These are phyloP conservation scores for Lithosia quadra DNA, from an alignment of 2,888 invertebrate genomes.

Conservation along the genomic window DNA sequence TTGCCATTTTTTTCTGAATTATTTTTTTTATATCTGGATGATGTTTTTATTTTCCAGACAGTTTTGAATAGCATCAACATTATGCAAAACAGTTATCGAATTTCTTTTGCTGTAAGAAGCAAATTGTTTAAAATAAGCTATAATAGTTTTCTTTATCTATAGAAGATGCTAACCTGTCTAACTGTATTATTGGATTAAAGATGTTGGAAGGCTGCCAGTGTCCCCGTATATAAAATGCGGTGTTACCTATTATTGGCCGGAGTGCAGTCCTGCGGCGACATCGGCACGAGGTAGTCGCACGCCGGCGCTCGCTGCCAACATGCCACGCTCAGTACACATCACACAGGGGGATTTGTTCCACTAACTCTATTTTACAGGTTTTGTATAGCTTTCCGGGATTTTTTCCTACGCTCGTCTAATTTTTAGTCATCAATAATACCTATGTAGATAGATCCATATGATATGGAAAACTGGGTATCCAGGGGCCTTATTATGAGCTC, in stretches of 20 bases:
- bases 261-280: conserved; percentile 75
- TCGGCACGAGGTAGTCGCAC: conserved; percentile 85
- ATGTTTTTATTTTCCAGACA: not conserved
- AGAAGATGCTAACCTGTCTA: not conserved
- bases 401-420: conserved; percentile 12
- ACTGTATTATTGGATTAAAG: not conserved
- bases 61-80: not conserved
- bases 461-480: not conserved
- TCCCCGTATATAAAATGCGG: conserved; percentile 46
- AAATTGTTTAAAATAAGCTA: too few relatives aligned
- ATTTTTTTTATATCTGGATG: not conserved
- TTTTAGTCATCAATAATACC: too few relatives aligned
- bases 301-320: conserved; percentile 82
- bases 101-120: too few relatives aligned
- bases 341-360: conserved; percentile 58
- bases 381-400: conserved; percentile 30
- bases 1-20: too few relatives aligned
- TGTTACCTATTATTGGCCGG: conserved; percentile 77
- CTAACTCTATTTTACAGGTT: not conserved
- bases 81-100: too few relatives aligned
- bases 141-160: too few relatives aligned
- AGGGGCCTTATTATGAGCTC: too few relatives aligned
- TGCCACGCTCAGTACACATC: conserved; percentile 78
- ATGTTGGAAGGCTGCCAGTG: conserved; percentile 54
- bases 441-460: not conserved